Evolutionary conservation across 2,113 vertebrate species (phyloP).

Genomic region (Neopipo cinnamomea): DNA sequence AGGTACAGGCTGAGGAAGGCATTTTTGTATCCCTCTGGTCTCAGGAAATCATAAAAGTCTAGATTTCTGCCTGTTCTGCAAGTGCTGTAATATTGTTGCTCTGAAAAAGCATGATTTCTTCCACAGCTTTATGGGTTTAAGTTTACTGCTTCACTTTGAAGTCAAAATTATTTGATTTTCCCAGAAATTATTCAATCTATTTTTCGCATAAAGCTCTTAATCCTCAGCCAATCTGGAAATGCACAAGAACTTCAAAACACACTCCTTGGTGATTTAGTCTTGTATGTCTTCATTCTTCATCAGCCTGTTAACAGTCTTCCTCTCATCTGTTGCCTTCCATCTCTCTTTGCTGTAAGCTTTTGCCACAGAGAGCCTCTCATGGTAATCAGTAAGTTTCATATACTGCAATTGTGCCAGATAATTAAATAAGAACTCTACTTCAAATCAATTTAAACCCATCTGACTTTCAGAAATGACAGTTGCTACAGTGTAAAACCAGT

Average conservation of each 20-base stretch:
- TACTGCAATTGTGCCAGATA: not conserved
- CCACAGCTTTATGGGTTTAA: not conserved
- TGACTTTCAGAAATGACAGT: conserved; percentile 18
- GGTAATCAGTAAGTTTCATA: conserved; percentile 17
- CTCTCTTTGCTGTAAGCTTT: not conserved
- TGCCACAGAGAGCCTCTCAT: conserved; percentile 1
- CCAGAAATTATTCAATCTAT: not conserved
- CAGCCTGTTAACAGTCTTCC: not conserved
- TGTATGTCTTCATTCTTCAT: not conserved
- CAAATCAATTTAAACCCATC: conserved; percentile 37
- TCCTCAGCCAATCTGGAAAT: not conserved
- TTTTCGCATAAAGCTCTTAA: not conserved
- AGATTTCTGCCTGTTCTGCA: not conserved
- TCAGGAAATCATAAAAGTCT: not conserved
- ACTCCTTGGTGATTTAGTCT: not conserved
- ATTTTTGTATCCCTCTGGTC: not conserved
- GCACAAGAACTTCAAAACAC: not conserved
- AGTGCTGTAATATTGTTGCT: not conserved
- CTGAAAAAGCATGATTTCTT: not conserved
- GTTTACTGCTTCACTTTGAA: not conserved
- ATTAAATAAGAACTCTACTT: conserved; percentile 52
- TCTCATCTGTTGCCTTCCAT: not conserved
- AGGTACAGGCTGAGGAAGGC: not conserved
- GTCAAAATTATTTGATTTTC: not conserved
- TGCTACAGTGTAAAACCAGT: not conserved